Percentiles rank a stretch among this genome's conserved stretches.
These are phyloP conservation scores for Coelinius sp. DNA, from an alignment of 2,888 invertebrate genomes.

Conservation along the genomic window DNA sequence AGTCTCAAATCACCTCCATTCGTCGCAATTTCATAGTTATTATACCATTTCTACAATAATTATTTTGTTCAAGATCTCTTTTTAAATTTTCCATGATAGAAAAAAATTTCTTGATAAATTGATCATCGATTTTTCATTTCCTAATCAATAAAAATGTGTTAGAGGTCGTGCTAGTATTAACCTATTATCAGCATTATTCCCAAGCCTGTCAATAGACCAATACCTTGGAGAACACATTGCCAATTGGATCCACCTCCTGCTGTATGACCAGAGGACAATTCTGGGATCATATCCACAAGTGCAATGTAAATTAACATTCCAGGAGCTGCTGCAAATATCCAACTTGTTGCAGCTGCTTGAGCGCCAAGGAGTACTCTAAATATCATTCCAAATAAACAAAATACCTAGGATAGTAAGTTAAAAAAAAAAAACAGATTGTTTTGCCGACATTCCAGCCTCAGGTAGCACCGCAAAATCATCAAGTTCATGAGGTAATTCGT, in stretches of 20 bases:
- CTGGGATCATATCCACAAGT: constrained; percentile 96
- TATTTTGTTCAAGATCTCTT: background rate
- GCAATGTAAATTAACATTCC: constrained; percentile 97
- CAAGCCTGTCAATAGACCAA: constrained; percentile 85
- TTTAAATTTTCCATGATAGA: background rate
- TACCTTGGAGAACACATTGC: constrained; percentile 85
- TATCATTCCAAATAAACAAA: constrained; percentile 91
- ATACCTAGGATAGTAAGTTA: constrained; percentile 88
- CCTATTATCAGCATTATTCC: constrained; percentile 92
- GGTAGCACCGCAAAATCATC: constrained; percentile 95
- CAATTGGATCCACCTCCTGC: constrained; percentile 81
- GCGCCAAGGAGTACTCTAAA: constrained; percentile 89
- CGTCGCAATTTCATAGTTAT: background rate
- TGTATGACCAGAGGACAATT: constrained; percentile 86
- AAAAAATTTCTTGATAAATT: constrained; percentile 29
- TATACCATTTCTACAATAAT: background rate
- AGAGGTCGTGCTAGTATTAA: constrained; percentile 88
- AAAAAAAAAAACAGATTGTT: constrained; percentile 92
- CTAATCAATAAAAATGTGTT: constrained; percentile 76
- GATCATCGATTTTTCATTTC: background rate
- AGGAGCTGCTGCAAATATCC: constrained; percentile 93
- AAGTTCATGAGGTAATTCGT: constrained; percentile 94
- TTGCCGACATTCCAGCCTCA: constrained; percentile 93
- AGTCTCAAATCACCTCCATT: background rate
- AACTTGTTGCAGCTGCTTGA: constrained; percentile 84